Conservation (phyloP, 2,797 vertebrate genomes). For the Enteromius mattozi region DNA sequence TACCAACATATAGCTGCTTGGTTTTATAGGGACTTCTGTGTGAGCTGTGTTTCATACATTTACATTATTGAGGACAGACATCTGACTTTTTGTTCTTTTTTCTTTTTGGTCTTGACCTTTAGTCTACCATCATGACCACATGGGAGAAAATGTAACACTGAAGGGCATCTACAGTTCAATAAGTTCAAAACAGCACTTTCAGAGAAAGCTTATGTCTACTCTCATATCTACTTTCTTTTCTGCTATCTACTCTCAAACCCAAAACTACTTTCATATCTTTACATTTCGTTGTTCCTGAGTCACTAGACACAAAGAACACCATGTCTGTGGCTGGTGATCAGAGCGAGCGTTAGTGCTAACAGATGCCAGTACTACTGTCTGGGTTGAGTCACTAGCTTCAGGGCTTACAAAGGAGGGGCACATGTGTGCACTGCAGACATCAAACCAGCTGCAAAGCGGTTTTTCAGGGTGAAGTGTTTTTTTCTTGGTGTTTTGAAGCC, state of each 20-base stretch:
- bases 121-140: neutral
- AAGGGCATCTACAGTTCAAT: neutral
- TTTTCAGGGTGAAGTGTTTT: conserved; percentile 34
- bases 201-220: neutral
- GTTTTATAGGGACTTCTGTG: neutral
- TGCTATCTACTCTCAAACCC: neutral
- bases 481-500: conserved; percentile 33
- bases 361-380: conserved; percentile 47
- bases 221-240: neutral
- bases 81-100: neutral
- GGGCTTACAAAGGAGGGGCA: conserved; percentile 27
- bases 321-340: conserved; percentile 42
- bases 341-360: conserved; percentile 22
- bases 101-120: neutral
- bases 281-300: neutral
- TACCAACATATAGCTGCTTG: neutral
- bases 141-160: neutral
- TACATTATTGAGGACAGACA: neutral
- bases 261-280: neutral
- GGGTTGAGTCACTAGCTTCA: conserved; percentile 39
- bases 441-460: conserved; percentile 43
- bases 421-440: conserved; percentile 24
- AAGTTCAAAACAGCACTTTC: conserved; percentile 19
- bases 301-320: conserved; percentile 31
- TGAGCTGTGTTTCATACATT: neutral